phyloP scores from a whole-genome alignment of 2,888 invertebrate species.

The Atherix ibis region DNA sequence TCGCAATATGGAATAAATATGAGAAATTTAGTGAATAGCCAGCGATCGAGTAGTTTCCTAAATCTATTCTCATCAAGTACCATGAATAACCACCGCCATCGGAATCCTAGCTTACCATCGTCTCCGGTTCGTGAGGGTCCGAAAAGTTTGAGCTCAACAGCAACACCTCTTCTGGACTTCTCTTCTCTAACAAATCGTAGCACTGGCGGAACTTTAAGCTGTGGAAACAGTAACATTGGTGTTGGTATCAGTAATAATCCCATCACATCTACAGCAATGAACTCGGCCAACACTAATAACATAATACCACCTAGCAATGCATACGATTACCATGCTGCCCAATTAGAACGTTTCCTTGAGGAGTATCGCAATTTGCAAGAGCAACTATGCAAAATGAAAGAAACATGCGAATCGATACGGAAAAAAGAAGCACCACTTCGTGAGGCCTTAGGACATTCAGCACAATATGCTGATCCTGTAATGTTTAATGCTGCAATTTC shows the following conservation, averaged over 20 bases:
- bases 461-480: conserved; percentile 32
- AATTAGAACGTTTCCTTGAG: conserved; percentile 61
- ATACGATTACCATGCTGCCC: conserved; percentile 65
- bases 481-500: conserved; percentile 28
- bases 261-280: conserved; percentile 25
- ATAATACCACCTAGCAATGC: too few relatives aligned
- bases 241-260: too few relatives aligned
- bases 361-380: conserved; percentile 63
- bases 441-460: conserved; percentile 20
- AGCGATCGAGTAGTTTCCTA: conserved; percentile 53
- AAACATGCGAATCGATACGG: conserved; percentile 53
- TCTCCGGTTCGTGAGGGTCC: conserved; percentile 41
- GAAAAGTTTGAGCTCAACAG: conserved; percentile 29
- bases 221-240: too few relatives aligned
- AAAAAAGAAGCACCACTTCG: conserved; percentile 31
- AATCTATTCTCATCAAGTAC: conserved; percentile 40
- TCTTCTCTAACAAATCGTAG: conserved; percentile 34
- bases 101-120: conserved; percentile 45
- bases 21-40: conserved; percentile 19
- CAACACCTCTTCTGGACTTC: conserved; percentile 45
- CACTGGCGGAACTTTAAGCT: too few relatives aligned
- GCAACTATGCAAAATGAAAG: conserved; percentile 65
- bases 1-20: conserved; percentile 12
- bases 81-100: conserved; percentile 20
- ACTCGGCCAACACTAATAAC: too few relatives aligned